Evolutionary conservation across 2,888 invertebrate genomes (phyloP).

Genomic region (Ectropis crepuscularia): DNA sequence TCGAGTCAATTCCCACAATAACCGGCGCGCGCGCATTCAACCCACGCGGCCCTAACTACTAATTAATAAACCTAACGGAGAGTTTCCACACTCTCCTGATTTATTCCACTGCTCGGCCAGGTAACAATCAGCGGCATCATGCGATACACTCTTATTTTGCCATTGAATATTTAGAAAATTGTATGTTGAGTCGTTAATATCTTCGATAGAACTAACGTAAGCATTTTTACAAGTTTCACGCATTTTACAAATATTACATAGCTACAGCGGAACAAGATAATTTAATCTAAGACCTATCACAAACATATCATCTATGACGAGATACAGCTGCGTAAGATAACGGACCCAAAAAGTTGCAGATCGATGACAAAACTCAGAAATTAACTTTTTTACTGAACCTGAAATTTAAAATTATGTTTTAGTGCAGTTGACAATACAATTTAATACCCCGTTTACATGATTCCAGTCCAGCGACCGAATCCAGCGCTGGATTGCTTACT

Average conservation of each 20-base stretch:
- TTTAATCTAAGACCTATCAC: constrained; percentile 61
- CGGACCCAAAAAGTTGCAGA: background rate
- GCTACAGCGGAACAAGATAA: constrained; percentile 53
- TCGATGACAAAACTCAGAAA: background rate
- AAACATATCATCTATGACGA: constrained; percentile 63
- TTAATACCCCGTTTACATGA: no score
- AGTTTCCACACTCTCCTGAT: constrained; percentile 66
- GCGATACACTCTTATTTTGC: background rate
- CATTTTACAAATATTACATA: constrained; percentile 9
- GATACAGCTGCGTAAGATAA: constrained; percentile 70
- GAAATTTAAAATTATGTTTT: background rate
- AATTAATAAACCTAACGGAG: constrained; percentile 74
- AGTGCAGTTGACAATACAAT: background rate
- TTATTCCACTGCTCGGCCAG: constrained; percentile 51
- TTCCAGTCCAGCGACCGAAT: no score
- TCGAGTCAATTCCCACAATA: constrained; percentile 65
- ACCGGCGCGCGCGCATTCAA: constrained; percentile 64
- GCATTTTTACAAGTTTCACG: background rate
- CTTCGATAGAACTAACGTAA: background rate
- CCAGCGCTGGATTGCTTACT: no score
- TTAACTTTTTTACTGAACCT: background rate
- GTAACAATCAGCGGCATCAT: constrained; percentile 46
- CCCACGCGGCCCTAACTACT: constrained; percentile 69
- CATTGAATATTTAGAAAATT: background rate
- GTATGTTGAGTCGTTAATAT: background rate